These are phyloP conservation scores for Lydus trimaculatus DNA, from an alignment of 2,888 invertebrate genomes.

Conservation along the genomic window DNA sequence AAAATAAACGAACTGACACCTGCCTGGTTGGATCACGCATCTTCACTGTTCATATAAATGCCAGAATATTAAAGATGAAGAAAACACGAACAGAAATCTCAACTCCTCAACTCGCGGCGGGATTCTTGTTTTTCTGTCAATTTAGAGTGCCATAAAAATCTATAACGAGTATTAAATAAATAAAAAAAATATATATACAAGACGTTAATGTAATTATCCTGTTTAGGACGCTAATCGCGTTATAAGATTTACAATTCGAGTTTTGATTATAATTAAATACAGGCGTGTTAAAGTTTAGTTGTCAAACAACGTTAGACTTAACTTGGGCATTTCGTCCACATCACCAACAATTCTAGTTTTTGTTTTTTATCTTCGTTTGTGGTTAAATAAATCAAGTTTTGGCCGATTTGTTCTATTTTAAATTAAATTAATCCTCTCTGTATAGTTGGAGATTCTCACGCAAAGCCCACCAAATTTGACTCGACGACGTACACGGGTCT, in stretches of 20 bases:
- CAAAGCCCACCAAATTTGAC: not conserved
- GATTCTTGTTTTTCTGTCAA: slow-evolving; percentile 57
- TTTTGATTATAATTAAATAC: slow-evolving; percentile 27
- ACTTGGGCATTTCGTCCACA: not conserved
- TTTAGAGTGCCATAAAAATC: slow-evolving; percentile 56
- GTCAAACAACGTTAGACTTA: not conserved
- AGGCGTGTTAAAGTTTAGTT: slow-evolving; percentile 25
- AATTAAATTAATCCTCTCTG: not conserved
- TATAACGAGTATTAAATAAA: slow-evolving; percentile 45
- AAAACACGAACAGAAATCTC: slow-evolving; percentile 21
- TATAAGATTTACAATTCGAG: slow-evolving; percentile 33
- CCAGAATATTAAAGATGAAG: slow-evolving; percentile 1
- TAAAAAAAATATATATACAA: slow-evolving; percentile 42
- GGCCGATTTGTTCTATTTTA: slow-evolving; percentile 8
- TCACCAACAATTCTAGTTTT: not conserved
- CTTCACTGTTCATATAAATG: not conserved
- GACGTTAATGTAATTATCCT: slow-evolving; percentile 50
- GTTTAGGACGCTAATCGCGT: slow-evolving; percentile 42
- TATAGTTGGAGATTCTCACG: not conserved
- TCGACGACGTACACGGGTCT: too few relatives aligned
- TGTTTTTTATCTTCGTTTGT: not conserved
- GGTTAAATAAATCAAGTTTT: not conserved
- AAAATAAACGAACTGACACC: not conserved
- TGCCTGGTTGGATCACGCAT: slow-evolving; percentile 50
- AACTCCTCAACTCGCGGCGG: slow-evolving; percentile 48